Percentiles rank a stretch among this genome's conserved stretches.
phyloP scores from a whole-genome alignment of 2,797 vertebrate genomes.

The Rhabdomys pumilio region DNA sequence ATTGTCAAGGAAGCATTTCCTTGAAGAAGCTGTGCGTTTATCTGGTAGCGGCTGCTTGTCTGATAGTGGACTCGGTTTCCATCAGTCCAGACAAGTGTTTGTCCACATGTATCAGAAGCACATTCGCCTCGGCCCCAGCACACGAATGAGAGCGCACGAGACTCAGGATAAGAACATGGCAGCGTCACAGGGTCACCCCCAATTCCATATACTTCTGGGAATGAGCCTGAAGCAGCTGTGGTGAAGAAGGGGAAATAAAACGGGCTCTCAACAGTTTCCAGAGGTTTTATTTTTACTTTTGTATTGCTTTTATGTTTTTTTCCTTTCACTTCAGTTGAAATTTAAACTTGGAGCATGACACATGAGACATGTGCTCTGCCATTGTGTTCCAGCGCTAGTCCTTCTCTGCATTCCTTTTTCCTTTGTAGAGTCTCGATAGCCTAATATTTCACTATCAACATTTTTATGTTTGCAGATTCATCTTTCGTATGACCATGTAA shows the following conservation, averaged over 20 bases:
- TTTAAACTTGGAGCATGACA: neutral
- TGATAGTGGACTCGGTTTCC: neutral
- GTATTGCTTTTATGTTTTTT: neutral
- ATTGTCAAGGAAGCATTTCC: constrained; percentile 92
- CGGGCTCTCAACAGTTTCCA: neutral
- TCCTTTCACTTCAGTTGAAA: neutral
- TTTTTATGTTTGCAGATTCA: neutral
- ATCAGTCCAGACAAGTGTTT: neutral
- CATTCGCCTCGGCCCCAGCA: constrained; percentile 90
- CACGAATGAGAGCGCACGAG: constrained; percentile 69
- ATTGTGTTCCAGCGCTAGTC: neutral
- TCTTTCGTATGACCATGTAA: neutral
- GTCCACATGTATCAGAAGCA: constrained; percentile 54
- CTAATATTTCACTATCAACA: neutral
- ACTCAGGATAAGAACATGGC: constrained; percentile 87
- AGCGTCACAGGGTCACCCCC: constrained; percentile 87
- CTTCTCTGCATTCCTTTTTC: neutral
- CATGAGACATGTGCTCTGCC: neutral
- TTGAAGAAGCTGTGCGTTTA: constrained; percentile 76
- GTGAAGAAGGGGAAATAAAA: neutral
- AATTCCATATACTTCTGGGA: constrained; percentile 61
- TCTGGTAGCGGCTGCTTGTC: constrained; percentile 81
- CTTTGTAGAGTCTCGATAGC: neutral
- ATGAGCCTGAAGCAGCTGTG: constrained; percentile 21
- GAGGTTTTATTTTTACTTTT: neutral